Evolutionary conservation across 2,797 vertebrate species (phyloP).

Genomic region (Falco peregrinus): DNA sequence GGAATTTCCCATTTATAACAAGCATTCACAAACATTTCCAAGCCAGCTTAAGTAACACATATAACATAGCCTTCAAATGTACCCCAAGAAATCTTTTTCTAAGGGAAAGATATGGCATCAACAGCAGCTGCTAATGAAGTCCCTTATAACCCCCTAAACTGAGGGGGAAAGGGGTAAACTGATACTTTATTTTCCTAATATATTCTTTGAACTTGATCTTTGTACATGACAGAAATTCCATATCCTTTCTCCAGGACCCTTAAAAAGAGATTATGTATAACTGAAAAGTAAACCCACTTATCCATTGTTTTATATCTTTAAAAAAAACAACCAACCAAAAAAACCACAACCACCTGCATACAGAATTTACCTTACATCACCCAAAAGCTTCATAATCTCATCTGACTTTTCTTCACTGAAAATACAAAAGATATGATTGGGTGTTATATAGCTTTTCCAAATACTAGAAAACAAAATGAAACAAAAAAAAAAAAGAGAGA

Average conservation of each 20-base stretch:
- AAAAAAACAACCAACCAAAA: not conserved
- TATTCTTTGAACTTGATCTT: not conserved
- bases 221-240: not conserved
- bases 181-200: not conserved
- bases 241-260: not conserved
- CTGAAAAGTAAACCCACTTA: not conserved
- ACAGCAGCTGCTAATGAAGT: not conserved
- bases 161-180: not conserved
- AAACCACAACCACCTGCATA: not conserved
- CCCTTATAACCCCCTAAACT: not conserved
- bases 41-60: not conserved
- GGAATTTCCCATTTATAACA: not conserved
- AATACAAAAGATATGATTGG: slow-evolving; percentile 42
- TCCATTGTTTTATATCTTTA: not conserved
- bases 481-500: not conserved
- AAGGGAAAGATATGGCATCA: not conserved
- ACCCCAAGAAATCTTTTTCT: not conserved
- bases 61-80: not conserved
- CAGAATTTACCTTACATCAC: slow-evolving; percentile 89
- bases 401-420: slow-evolving; percentile 98
- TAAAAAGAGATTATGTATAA: not conserved
- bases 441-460: not conserved
- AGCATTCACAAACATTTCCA: not conserved
- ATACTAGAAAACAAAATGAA: not conserved
- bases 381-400: slow-evolving; percentile 96